These are phyloP conservation scores for Henricia sp. DNA, from an alignment of 53 echinoderm and acorn worm species.

Conservation along the genomic window DNA sequence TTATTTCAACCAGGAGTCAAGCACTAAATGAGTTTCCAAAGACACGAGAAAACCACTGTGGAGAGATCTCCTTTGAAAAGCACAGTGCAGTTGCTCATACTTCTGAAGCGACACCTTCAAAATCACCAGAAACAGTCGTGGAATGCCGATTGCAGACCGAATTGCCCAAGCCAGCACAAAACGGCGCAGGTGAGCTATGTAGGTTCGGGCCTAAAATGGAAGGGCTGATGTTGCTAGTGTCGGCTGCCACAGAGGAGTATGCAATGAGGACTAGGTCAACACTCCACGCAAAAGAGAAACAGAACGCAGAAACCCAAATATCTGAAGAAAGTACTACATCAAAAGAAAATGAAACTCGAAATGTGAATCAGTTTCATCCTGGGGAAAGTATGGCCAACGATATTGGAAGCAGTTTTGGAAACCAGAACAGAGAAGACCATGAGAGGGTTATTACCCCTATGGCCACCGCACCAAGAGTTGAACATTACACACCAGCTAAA, in stretches of 20 bases:
- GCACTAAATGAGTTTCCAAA: neutral
- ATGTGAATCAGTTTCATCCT: too few species aligned
- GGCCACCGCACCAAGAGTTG: too few species aligned
- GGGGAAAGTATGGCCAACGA: too few species aligned
- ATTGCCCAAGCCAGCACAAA: too few species aligned
- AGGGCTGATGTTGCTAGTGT: neutral
- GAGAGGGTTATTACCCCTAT: too few species aligned
- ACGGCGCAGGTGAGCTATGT: too few species aligned
- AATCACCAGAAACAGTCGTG: too few species aligned
- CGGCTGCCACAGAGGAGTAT: slow-evolving; percentile 5
- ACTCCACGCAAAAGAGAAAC: neutral
- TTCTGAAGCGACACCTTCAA: too few species aligned
- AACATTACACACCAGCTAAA: too few species aligned
- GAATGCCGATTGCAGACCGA: too few species aligned
- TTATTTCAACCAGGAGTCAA: neutral
- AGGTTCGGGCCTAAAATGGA: neutral
- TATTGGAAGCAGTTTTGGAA: too few species aligned
- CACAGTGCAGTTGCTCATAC: neutral
- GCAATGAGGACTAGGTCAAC: slow-evolving; percentile 2
- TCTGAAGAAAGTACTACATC: neutral
- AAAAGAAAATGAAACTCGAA: neutral
- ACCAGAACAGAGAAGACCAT: too few species aligned
- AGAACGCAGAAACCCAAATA: neutral
- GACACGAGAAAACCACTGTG: neutral
- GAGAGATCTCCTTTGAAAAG: neutral